Base-by-base conservation (phyloP, 2,113 vertebrate genomes). In the Phyllostomus discolor region DNA sequence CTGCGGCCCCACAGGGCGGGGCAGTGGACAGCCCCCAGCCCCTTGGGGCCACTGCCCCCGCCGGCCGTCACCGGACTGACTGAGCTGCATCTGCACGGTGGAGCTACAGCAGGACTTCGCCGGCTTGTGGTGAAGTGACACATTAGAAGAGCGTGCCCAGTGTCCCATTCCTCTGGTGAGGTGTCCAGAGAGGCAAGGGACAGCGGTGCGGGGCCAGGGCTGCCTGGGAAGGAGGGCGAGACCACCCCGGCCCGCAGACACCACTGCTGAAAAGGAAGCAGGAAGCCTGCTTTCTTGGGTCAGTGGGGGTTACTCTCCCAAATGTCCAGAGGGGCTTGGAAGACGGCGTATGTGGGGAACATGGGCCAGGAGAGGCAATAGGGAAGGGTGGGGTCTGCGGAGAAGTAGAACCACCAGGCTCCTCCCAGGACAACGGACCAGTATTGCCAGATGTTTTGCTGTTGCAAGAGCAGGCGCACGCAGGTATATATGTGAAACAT, bases 271-370 rank as follows among this genome's bases (percentile, higher is more conserved):
- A n/a, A 57, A 76, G 57, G 2, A 31, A 17, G 1, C 15, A 28
- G 43, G 50, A 64, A 48, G 43, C 1, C 1, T n/a, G n/a, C 24
- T 5, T 50, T 48, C 43, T 20, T 31, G 72, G 26, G 16, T 19
- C 14, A 17, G 52, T 2, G 26, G n/a, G 22, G 12, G 33, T 78
- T 46, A 22, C 43, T 73, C 28, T 19, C 24, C 43, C 66, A 16
- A 38, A 8, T 22, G 26, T 31, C 38, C 10, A 0, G 43, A n/a
- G n/a, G 54, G 43, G 7, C 75, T 38, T 5, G 4, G 31, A 54
- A 64, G 76, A 15, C 19, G 15, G 4, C 24, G 4, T 12, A 0
- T 15, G 20, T 38, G 59, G 3, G 48, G 28, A 24, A 1, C 1
- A 0, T 22, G 28, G 26, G 5, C 46, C 57, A 15, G 28, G 24